Evolutionary conservation across 1,140 invertebrate species (phyloP), one percentile per base, ranked within the genome.

Genomic region (Phortica variegata): DNA sequence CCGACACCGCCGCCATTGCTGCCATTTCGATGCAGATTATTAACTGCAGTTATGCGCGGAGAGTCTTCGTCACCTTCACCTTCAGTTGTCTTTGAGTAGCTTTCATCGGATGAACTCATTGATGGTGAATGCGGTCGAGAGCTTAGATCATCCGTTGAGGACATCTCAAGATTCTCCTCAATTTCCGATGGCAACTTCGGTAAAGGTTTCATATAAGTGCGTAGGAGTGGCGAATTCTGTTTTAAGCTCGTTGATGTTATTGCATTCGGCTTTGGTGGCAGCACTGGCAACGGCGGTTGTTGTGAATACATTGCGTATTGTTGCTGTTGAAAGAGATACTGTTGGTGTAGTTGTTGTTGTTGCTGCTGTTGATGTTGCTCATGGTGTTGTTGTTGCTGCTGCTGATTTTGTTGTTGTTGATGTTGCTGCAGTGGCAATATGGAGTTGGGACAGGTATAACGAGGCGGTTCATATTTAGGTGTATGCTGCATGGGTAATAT

Each of bases 101-200:
- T 88, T 69, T 90, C 88, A 65, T 90, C 87, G 2, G 87, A 89
- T 40, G 87, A 89, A 70, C 86, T 88, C 34, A 88, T 82, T 61
- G 86, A 87, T 2, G 87, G 87, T 18, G 87, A 89, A 47, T 87
- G 83, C 49, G 89, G 89, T 2, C 89, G 75, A 0, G 87, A 89
- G 65, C 86, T 88, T 13, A 90, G 81, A 72, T 90, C 88, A 70
- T 90, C 88, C 2, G 87, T 87, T 1, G 87, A 90, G 1, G 87
- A 89, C 69, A 76, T 73, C 41, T 76, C 73, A 2, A 69, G 63
- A 38, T 54, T 73, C 43, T 76, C 73, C 38, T 76, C 74, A 15
- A 75, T 43, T 18, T 76, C 63, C 3, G 58, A 76, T 17, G 81
- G 81, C 38, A 76, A 45, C 57, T 82, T 82, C 20, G 82, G 82